phyloP scores from a whole-genome alignment of 2,113 vertebrate genomes.

The Anolis carolinensis region DNA sequence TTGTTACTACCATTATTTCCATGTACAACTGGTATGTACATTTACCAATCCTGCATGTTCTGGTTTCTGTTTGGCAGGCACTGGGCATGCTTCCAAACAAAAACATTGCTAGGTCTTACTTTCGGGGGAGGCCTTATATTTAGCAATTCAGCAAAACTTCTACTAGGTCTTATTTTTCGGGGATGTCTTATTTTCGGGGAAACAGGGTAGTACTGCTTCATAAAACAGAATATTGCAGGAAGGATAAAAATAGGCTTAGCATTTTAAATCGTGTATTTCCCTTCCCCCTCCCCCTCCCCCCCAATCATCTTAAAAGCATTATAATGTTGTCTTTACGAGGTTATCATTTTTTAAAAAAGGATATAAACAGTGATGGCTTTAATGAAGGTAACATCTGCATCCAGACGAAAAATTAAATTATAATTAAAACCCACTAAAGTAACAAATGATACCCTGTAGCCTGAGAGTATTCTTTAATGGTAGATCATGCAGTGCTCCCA shows the following conservation, averaged over 20 bases:
- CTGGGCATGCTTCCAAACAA: too few relatives aligned
- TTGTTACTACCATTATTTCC: too few relatives aligned
- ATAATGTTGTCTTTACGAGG: slow-evolving; percentile 1
- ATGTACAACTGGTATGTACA: too few relatives aligned
- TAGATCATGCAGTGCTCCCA: slow-evolving; percentile 41
- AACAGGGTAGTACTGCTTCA: not conserved
- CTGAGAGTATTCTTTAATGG: slow-evolving; percentile 13
- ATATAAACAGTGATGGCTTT: not conserved
- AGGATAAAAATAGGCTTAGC: not conserved
- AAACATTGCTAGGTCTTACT: too few relatives aligned
- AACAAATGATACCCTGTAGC: not conserved
- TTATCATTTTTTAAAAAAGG: not conserved
- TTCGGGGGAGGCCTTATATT: too few relatives aligned
- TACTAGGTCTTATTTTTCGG: too few relatives aligned
- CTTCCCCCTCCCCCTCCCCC: not conserved
- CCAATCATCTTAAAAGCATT: not conserved
- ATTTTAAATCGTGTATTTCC: not conserved
- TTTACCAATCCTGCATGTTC: too few relatives aligned
- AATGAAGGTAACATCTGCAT: not conserved
- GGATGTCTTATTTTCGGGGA: too few relatives aligned
- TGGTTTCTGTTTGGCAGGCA: too few relatives aligned
- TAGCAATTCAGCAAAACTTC: too few relatives aligned
- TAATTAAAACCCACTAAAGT: slow-evolving; percentile 48
- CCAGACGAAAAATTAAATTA: slow-evolving; percentile 11
- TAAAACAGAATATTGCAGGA: not conserved